Conservation (phyloP, 2,797 vertebrate species). For the Oreochromis mossambicus region DNA sequence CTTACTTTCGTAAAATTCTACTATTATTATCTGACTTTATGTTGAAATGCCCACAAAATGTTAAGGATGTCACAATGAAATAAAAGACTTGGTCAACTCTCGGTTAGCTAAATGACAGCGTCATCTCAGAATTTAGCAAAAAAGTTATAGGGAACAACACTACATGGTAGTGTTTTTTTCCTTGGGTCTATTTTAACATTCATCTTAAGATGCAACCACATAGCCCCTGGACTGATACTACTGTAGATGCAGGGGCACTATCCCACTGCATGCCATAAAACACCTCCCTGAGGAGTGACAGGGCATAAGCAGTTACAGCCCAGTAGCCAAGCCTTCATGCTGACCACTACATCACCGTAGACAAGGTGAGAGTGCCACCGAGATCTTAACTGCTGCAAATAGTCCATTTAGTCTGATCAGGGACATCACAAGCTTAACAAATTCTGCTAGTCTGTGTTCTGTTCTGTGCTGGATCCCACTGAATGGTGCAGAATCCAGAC, state of each 20-base stretch:
- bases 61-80: not conserved
- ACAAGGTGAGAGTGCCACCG: not conserved
- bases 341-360: constrained; percentile 13
- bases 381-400: constrained; percentile 11
- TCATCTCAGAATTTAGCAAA: constrained; percentile 35
- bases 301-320: constrained; percentile 71
- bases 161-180: constrained; percentile 79
- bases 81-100: constrained; percentile 22
- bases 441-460: not conserved
- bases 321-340: constrained; percentile 53
- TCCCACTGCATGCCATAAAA: constrained; percentile 74
- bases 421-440: constrained; percentile 10
- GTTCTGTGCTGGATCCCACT: not conserved
- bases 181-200: constrained; percentile 49
- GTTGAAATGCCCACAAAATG: constrained; percentile 27
- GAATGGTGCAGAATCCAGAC: constrained; percentile 14
- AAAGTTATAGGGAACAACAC: constrained; percentile 61
- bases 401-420: constrained; percentile 15
- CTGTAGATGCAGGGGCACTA: constrained; percentile 70
- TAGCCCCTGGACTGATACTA: constrained; percentile 57
- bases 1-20: constrained; percentile 38
- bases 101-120: constrained; percentile 21
- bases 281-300: constrained; percentile 80
- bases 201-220: constrained; percentile 42
- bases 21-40: constrained; percentile 27